Percentiles rank a stretch among this genome's conserved stretches.
These are phyloP conservation scores for Bathynomus jamesi DNA, from an alignment of 1,140 invertebrate species.

Conservation along the genomic window DNA sequence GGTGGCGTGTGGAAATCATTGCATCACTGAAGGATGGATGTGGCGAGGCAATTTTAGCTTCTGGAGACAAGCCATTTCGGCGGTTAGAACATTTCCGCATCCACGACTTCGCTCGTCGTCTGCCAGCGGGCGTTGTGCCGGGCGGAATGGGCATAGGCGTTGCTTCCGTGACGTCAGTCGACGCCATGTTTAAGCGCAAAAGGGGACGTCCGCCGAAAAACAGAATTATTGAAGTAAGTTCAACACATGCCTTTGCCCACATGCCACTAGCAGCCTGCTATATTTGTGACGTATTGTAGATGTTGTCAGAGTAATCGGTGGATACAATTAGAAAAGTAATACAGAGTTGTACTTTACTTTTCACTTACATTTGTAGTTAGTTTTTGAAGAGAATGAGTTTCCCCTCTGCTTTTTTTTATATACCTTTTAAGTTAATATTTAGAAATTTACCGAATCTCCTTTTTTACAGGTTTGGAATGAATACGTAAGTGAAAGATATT, in stretches of 20 bases:
- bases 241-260: no score
- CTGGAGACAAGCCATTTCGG: slow-evolving; percentile 70
- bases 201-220: slow-evolving; percentile 85
- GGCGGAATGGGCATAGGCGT: slow-evolving; percentile 46
- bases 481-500: slow-evolving; percentile 27
- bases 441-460: neutral
- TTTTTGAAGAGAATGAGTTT: no score
- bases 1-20: no score
- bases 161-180: slow-evolving; percentile 64
- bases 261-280: no score
- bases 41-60: slow-evolving; percentile 66
- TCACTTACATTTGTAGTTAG: no score
- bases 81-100: slow-evolving; percentile 83
- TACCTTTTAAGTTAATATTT: no score
- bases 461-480: slow-evolving; percentile 37
- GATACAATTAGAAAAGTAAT: neutral
- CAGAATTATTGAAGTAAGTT: slow-evolving; percentile 65
- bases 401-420: no score
- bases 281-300: no score
- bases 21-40: slow-evolving; percentile 84
- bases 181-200: slow-evolving; percentile 82
- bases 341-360: slow-evolving; percentile 5
- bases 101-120: slow-evolving; percentile 58
- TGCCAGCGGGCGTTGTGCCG: slow-evolving; percentile 10
- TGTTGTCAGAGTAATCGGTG: no score